Evolutionary conservation across 2,113 vertebrate species (phyloP).

Genomic region (Aegotheles bennettii): DNA sequence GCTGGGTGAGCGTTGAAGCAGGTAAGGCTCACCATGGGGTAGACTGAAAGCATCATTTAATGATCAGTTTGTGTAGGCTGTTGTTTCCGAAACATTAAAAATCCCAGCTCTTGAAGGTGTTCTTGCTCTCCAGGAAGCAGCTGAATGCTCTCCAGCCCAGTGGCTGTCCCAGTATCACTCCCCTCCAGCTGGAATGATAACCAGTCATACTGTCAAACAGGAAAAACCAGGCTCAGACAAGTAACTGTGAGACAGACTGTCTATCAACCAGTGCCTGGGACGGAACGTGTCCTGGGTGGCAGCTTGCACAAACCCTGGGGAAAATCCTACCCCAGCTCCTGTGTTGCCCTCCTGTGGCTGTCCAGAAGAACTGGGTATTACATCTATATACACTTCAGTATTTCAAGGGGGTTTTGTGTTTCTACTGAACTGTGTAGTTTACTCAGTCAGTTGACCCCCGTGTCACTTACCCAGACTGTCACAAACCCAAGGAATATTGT

Average conservation of each 20-base stretch:
- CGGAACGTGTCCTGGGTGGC: background rate
- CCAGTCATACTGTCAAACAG: background rate
- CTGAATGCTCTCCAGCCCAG: background rate
- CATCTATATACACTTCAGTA: accelerated
- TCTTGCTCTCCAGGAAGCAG: background rate
- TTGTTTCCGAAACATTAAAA: background rate
- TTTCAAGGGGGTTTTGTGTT: background rate
- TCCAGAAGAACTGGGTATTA: accelerated
- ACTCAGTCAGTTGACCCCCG: accelerated
- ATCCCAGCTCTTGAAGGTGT: background rate
- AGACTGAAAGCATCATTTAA: background rate
- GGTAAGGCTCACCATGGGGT: accelerated
- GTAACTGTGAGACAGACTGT: background rate
- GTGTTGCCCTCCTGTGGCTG: background rate
- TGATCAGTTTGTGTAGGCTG: background rate
- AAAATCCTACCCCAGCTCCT: background rate
- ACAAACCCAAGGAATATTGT: background rate
- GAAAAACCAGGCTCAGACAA: background rate
- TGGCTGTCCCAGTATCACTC: background rate
- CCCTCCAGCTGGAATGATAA: background rate
- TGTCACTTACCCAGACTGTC: background rate
- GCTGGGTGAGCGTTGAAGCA: background rate
- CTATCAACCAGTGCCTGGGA: background rate
- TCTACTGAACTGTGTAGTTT: background rate
- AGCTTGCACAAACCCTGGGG: background rate